Evolutionary conservation across 2,797 vertebrate genomes (phyloP), one percentile per base, ranked within the genome.

Genomic region (Sebastes taczanowskii): DNA sequence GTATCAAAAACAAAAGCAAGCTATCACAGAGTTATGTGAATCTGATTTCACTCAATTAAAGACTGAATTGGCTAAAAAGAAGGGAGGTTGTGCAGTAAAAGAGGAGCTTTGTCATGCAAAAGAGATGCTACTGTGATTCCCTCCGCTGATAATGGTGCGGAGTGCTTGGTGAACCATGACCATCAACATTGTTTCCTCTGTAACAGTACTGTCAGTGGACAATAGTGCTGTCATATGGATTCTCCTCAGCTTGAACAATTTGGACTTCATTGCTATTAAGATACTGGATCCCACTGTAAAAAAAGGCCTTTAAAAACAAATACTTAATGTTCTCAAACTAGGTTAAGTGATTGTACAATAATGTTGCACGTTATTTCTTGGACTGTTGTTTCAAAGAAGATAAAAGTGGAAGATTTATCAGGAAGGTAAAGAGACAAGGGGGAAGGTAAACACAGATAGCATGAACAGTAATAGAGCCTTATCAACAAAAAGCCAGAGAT

Each of bases 91-190:
- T 56, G 74, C 72, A 29, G 49, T 70, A 74, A 89, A 88, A 80
- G 38, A 22, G 71, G 18, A 63, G 88, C 89, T 93, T 95, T 94
- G 91, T 94, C 55, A 94, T 94, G 94, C 91, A 93, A 93, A 94
- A 66, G 73, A 86, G 88, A 88, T 46, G 89, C 84, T 80, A 68
- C 81, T 69, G 74, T 42, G 88, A 90, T 89, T 90, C 89, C 79
- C 83, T 83, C 27, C 9, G 35, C 74, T 89, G 88, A 93, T 92
- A 91, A 91, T 75, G 82, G 83, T 38, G 78, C 67, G n/a, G 32
- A 60, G 77, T 29, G 84, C 85, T 71, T 34, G 30, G 67, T 85
- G 83, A 90, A 90, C 90, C 86, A 61, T 92, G 93, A 93, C 93
- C 84, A 86, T 89, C 91, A 74, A 84, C 87, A 94, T 92, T 93